Base-by-base conservation (phyloP, 2,797 vertebrate genomes). In the Sebastes iracundus region DNA sequence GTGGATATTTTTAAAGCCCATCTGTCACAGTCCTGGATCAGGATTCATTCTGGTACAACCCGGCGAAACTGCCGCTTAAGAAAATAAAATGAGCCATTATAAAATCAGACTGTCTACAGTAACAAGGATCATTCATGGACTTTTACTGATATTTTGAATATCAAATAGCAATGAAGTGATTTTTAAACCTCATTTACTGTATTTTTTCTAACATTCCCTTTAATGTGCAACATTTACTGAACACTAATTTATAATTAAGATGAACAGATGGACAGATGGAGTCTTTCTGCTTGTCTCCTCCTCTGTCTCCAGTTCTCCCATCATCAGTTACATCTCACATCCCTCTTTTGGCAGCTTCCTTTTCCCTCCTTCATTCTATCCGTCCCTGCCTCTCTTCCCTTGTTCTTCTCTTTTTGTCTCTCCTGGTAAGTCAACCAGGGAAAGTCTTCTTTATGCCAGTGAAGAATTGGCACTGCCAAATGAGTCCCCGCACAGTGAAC, bases 381-480 rank as follows among this genome's bases (percentile, higher is more conserved):
- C 4, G 5, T 52, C 20, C 27, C 25, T 6, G 9, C 23, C 23
- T 65, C 23, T 27, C 28, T 8, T 11, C 59, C 28, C 10, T 61
- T n/a, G 9, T 46, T 52, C 28, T 23, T 53, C 23, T 33, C 11
- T 25, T 5, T 49, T 9, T 25, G 23, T 56, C 55, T 75, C 60
- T 61, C 27, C 65, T 28, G 58, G 67, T 88, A 79, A 75, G 73
- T 86, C 80, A 83, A 75, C 49, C 71, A 23, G 25, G 7, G 53
- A 84, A 79, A 66, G 64, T 78, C 67, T 88, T 71, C 64, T 77
- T 73, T 59, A 52, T 14, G 58, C 46, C 72, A 38, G 68, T 67
- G 72, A 86, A 58, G 11, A 64, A 87, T 73, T 27, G 42, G 14
- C 8, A 7, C 83, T 75, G 77, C 82, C 83, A 84, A 85, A 83